phyloP scores from a whole-genome alignment of 2,888 invertebrate species.

The Phytoseiulus persimilis region DNA sequence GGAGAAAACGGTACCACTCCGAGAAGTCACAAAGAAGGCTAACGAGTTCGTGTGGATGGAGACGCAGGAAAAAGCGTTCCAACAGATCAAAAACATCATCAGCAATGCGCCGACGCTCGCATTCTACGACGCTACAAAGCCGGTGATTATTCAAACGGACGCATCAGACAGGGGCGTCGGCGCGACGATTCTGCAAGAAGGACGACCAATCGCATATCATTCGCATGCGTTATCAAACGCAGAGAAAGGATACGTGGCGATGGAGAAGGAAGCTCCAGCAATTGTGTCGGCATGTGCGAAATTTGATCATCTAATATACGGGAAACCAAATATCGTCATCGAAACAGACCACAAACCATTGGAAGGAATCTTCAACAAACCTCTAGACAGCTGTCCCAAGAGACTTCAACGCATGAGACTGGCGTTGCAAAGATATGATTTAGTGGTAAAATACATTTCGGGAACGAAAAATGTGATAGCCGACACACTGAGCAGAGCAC shows the following conservation, averaged over 20 bases:
- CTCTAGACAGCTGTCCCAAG: background rate
- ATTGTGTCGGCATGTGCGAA: background rate
- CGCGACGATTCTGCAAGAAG: background rate
- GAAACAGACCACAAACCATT: background rate
- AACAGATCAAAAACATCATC: background rate
- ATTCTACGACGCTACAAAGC: background rate
- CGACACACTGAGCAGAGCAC: background rate
- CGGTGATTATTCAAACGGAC: background rate
- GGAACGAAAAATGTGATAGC: background rate
- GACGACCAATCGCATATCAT: background rate
- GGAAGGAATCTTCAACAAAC: background rate
- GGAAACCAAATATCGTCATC: background rate
- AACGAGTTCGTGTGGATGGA: background rate
- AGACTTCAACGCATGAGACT: background rate
- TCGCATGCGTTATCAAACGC: background rate
- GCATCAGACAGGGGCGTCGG: background rate
- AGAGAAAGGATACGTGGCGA: background rate
- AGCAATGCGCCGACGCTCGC: background rate
- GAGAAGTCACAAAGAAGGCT: background rate
- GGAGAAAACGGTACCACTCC: background rate
- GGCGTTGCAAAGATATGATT: background rate
- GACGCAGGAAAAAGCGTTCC: background rate
- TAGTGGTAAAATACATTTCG: background rate
- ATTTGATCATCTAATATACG: background rate
- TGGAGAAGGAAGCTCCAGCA: background rate